Evolutionary conservation across 2,888 invertebrate genomes (phyloP).

Genomic region (Labia minor): DNA sequence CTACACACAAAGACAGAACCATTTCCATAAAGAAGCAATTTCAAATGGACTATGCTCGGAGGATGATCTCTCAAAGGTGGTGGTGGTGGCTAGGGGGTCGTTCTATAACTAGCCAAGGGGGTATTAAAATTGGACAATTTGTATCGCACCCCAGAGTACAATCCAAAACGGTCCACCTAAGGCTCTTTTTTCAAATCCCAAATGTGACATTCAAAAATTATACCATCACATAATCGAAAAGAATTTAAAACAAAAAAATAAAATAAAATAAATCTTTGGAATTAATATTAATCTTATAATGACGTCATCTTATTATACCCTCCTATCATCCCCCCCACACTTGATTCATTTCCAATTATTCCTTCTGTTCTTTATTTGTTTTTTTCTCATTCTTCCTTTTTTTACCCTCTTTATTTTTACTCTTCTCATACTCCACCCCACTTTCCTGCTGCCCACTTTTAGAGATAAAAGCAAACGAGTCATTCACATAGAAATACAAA

Average conservation of each 20-base stretch:
- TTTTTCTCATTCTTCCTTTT: neutral
- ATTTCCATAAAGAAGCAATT: conserved; percentile 13
- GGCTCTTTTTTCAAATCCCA: neutral
- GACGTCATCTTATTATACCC: neutral
- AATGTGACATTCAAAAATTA: no score
- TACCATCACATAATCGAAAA: no score
- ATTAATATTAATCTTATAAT: neutral
- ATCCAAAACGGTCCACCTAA: neutral
- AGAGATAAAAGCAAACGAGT: neutral
- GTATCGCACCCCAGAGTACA: neutral
- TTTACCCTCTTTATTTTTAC: neutral
- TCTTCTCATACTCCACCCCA: neutral
- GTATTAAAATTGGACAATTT: neutral
- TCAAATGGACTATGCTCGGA: neutral
- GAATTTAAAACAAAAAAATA: no score
- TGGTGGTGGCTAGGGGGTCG: neutral
- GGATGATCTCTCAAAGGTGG: conserved; percentile 13
- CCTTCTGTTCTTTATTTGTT: neutral
- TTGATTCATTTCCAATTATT: neutral
- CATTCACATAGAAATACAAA: neutral
- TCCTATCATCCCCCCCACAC: neutral
- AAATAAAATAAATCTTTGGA: no score
- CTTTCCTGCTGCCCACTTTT: no score
- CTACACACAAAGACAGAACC: no score
- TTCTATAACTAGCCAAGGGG: neutral